A percentile compares a stretch with the other conserved stretches of the same genome.
Conservation (phyloP, 2,113 vertebrate species). For the Scolopax mira region DNA sequence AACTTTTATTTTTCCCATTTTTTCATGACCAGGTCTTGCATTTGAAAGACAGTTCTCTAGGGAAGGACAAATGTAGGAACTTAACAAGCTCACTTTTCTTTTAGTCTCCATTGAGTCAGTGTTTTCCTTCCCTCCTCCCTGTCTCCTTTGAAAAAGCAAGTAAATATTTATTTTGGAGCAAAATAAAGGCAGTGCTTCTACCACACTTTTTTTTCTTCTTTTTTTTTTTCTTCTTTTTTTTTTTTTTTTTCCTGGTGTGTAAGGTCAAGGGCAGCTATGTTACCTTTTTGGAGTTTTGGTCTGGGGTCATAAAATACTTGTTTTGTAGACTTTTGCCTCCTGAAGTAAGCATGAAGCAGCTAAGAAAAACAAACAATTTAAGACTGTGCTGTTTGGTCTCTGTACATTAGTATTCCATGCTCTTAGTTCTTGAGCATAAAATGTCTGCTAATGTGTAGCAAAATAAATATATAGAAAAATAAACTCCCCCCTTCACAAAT, state of each 20-base stretch:
- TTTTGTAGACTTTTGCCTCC: not conserved
- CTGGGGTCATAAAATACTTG: not conserved
- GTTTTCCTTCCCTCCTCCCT: not conserved
- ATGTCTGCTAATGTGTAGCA: not conserved
- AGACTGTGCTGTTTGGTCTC: not conserved
- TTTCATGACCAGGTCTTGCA: not conserved
- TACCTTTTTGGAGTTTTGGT: not conserved
- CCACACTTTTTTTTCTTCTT: not conserved
- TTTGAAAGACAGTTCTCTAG: not conserved
- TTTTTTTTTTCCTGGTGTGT: not conserved
- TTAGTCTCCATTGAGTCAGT: not conserved
- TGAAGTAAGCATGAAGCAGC: not conserved
- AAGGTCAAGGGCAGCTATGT: not conserved
- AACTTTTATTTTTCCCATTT: constrained; percentile 5
- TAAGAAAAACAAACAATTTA: not conserved
- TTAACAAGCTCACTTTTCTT: not conserved
- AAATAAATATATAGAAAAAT: not conserved
- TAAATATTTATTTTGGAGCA: constrained; percentile 14
- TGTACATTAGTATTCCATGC: not conserved
- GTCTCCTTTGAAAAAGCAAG: not conserved
- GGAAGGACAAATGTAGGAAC: not conserved
- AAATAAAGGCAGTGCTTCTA: not conserved
- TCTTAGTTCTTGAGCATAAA: not conserved
- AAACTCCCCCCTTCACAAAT: not conserved
- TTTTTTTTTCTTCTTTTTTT: too few relatives aligned